These are phyloP conservation scores for Oxygymnocypris stewartii DNA, from an alignment of 2,113 vertebrate genomes.

Conservation along the genomic window DNA sequence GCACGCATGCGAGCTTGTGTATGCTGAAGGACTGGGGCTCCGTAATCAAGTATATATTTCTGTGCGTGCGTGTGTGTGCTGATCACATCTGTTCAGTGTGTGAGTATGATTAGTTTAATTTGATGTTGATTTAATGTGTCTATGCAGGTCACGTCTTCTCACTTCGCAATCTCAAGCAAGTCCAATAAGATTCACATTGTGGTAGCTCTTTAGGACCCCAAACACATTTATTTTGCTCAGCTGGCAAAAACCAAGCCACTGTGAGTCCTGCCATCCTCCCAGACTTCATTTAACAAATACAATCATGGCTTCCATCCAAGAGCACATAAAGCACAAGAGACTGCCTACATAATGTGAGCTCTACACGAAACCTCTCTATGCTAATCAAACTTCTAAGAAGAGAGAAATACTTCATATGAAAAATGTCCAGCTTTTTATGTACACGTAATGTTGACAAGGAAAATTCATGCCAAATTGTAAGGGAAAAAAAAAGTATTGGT, in stretches of 20 bases:
- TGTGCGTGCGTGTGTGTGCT: neutral
- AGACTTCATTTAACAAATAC: slow-evolving; percentile 37
- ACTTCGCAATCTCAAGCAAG: slow-evolving; percentile 16
- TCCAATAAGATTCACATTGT: neutral
- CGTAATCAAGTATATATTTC: neutral
- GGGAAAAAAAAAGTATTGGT: neutral
- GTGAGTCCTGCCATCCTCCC: slow-evolving; percentile 3
- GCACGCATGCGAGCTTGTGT: neutral
- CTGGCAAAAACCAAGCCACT: slow-evolving; percentile 6
- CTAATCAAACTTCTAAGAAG: slow-evolving; percentile 29
- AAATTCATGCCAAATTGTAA: neutral
- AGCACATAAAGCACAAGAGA: slow-evolving; percentile 22
- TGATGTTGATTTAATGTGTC: slow-evolving; percentile 12
- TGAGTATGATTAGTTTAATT: neutral
- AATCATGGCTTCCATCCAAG: slow-evolving; percentile 36
- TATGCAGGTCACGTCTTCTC: slow-evolving; percentile 23
- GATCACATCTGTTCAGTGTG: neutral
- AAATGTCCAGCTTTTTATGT: neutral
- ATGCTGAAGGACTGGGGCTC: slow-evolving; percentile 3
- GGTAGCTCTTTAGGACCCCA: slow-evolving; percentile 23
- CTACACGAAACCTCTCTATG: neutral
- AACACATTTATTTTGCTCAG: slow-evolving; percentile 14
- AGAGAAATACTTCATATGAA: slow-evolving; percentile 24
- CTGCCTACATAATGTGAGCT: slow-evolving; percentile 12
- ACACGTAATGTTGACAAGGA: neutral